Evolutionary conservation across 1,140 invertebrate species (phyloP).

Genomic region (Solen grandis): DNA sequence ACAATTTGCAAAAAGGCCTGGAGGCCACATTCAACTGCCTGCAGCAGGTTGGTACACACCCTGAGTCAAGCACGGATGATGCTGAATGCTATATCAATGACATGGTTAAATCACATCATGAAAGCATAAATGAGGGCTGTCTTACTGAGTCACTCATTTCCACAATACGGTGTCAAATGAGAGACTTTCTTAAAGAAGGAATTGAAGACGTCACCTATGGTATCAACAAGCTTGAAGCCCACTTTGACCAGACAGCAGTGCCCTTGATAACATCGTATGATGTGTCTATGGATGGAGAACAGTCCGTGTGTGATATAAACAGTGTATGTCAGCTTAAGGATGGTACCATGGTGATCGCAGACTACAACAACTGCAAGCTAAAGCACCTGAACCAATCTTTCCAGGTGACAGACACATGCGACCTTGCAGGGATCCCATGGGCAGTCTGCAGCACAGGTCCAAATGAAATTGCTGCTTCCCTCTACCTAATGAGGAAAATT

Average conservation of each 20-base stretch:
- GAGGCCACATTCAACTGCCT: no score
- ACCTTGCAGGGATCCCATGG: slow-evolving; percentile 8
- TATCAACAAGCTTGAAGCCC: neutral
- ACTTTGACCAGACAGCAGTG: no score
- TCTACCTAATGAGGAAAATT: slow-evolving; percentile 11
- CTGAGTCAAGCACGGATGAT: no score
- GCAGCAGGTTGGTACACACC: no score
- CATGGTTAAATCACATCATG: no score
- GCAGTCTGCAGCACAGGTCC: neutral
- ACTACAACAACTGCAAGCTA: slow-evolving; percentile 16
- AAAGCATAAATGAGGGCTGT: no score
- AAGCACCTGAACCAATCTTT: neutral
- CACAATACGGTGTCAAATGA: no score
- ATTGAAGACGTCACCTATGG: neutral
- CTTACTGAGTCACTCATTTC: no score
- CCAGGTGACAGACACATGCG: slow-evolving; percentile 6
- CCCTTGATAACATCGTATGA: no score
- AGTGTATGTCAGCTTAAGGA: neutral
- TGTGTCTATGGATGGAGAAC: neutral
- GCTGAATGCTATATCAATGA: no score
- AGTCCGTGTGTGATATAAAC: slow-evolving; percentile 22
- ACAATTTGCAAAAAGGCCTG: no score
- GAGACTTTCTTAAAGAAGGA: no score
- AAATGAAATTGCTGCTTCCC: slow-evolving; percentile 2
- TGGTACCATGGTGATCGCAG: slow-evolving; percentile 14